These are phyloP conservation scores for Gastrophysa polygoni DNA, from an alignment of 2,888 invertebrate genomes.

Conservation along the genomic window DNA sequence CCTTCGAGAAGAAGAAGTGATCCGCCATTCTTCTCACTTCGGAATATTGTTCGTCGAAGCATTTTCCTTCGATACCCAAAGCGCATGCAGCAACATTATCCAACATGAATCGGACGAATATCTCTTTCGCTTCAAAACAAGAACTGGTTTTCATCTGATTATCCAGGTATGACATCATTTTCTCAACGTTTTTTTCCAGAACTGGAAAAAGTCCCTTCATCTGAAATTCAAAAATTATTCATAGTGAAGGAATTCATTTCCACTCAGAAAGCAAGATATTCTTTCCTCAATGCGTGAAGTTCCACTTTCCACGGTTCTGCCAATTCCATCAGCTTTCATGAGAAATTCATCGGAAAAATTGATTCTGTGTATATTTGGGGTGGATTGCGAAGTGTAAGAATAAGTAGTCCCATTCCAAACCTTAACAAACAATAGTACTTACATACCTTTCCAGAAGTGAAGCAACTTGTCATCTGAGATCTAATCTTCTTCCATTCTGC, in stretches of 20 bases:
- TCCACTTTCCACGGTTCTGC: no score
- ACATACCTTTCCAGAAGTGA: conserved; percentile 58
- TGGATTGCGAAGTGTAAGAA: no score
- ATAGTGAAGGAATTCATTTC: no score
- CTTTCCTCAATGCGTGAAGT: no score
- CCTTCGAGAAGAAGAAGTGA: conserved; percentile 32
- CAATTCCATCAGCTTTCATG: no score
- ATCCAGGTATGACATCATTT: conserved; percentile 56
- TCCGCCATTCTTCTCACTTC: conserved; percentile 44
- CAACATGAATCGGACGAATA: conserved; percentile 44
- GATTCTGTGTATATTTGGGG: no score
- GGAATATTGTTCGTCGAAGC: conserved; percentile 48
- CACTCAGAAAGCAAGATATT: no score
- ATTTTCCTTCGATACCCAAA: conserved; percentile 57
- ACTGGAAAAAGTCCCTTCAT: conserved; percentile 61
- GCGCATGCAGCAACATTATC: conserved; percentile 59
- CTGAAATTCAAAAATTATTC: conserved; percentile 36
- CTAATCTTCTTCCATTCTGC: conserved; percentile 61
- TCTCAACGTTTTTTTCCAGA: conserved; percentile 56
- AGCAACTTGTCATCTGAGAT: conserved; percentile 59
- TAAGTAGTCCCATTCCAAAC: no score
- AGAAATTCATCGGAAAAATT: no score
- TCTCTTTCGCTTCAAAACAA: conserved; percentile 55
- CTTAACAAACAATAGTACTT: not conserved
- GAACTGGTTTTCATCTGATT: conserved; percentile 45